These are phyloP conservation scores for Drosophila triauraria DNA, from an alignment of 1,140 invertebrate species.

Conservation along the genomic window DNA sequence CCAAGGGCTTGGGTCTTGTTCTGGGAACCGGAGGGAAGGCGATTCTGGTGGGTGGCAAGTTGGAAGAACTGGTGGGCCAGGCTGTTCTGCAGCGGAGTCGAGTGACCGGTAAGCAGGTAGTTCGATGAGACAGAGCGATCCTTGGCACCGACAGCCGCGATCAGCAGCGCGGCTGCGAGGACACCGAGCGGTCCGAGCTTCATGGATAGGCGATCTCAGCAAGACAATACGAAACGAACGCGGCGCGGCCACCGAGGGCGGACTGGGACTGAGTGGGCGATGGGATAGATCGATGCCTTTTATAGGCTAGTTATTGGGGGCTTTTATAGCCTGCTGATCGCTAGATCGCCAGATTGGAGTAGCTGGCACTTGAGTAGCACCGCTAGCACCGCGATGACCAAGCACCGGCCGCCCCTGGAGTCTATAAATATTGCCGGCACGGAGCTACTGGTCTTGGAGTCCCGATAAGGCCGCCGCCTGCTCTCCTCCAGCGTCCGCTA, in stretches of 20 bases:
- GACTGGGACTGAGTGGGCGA: constrained; percentile 45
- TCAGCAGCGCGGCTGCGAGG: constrained; percentile 39
- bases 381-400: constrained; percentile 47
- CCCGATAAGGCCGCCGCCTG: constrained; percentile 17
- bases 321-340: constrained; percentile 9
- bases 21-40: background rate
- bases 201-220: constrained; percentile 16
- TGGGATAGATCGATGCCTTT: constrained; percentile 45
- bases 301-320: constrained; percentile 49
- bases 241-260: constrained; percentile 28
- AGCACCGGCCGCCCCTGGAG: constrained; percentile 51
- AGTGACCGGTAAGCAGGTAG: constrained; percentile 51
- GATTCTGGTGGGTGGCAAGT: constrained; percentile 22
- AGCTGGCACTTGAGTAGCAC: constrained; percentile 46
- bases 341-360: constrained; percentile 7
- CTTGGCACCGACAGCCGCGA: constrained; percentile 30
- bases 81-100: constrained; percentile 42
- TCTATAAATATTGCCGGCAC: constrained; percentile 63
- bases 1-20: background rate
- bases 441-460: constrained; percentile 21
- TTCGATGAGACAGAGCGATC: background rate
- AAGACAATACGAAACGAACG: background rate
- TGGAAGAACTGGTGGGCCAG: constrained; percentile 65
- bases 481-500: constrained; percentile 26
- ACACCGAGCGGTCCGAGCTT: constrained; percentile 38